Evolutionary conservation across 2,888 invertebrate species (phyloP).

Genomic region (Lasioglossum calceatum): DNA sequence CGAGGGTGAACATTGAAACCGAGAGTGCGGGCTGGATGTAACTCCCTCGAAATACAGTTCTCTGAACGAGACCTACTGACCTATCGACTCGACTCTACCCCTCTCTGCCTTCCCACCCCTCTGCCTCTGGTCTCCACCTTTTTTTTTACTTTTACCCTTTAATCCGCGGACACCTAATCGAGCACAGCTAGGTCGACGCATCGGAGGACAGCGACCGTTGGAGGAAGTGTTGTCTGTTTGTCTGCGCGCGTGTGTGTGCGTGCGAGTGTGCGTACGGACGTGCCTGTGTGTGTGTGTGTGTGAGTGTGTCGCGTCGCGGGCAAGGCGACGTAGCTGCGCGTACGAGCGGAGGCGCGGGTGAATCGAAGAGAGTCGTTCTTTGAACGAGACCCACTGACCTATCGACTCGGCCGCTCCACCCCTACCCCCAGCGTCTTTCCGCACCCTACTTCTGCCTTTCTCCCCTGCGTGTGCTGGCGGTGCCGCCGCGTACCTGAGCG

Average conservation of each 20-base stretch:
- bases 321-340: slow-evolving; percentile 65
- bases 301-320: slow-evolving; percentile 11
- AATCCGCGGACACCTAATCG: neutral
- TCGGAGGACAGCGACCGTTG: slow-evolving; percentile 65
- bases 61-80: slow-evolving; percentile 74
- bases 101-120: neutral
- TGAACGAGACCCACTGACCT: slow-evolving; percentile 75
- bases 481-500: slow-evolving; percentile 25
- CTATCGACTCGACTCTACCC: slow-evolving; percentile 60
- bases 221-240: slow-evolving; percentile 26
- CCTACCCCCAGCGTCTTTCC: slow-evolving; percentile 52
- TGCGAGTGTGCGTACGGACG: no score
- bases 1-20: slow-evolving; percentile 47
- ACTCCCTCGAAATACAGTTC: slow-evolving; percentile 41
- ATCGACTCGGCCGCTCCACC: slow-evolving; percentile 65
- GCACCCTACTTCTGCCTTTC: slow-evolving; percentile 43
- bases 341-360: slow-evolving; percentile 62
- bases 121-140: neutral
- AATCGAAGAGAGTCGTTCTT: slow-evolving; percentile 72
- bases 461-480: slow-evolving; percentile 40
- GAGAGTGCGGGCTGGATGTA: slow-evolving; percentile 54
- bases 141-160: slow-evolving; percentile 17
- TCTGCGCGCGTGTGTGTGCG: no score
- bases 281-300: no score
- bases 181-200: slow-evolving; percentile 24